These are phyloP conservation scores for Drosophila bipectinata DNA, from an alignment of 1,140 invertebrate genomes.

Conservation along the genomic window DNA sequence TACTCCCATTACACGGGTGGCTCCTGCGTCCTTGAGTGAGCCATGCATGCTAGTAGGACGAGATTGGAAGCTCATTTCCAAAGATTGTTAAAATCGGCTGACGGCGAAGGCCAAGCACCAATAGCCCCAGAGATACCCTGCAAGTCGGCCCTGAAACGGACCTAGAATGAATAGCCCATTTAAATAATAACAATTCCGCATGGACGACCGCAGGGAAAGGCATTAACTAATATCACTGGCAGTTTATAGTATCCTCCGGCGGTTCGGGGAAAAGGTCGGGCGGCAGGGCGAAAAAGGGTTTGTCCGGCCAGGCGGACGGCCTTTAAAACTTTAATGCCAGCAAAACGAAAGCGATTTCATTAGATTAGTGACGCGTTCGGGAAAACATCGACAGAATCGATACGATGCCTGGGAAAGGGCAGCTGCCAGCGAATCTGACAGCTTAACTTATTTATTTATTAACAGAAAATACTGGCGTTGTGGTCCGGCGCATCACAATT, in stretches of 20 bases:
- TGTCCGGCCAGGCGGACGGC: not conserved
- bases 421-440: constrained; percentile 23
- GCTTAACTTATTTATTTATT: constrained; percentile 39
- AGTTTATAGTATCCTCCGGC: constrained; percentile 34
- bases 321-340: constrained; percentile 46
- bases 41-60: no score
- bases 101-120: not conserved
- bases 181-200: constrained; percentile 61
- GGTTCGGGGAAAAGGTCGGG: constrained; percentile 20
- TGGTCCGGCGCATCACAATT: constrained; percentile 11
- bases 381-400: constrained; percentile 5
- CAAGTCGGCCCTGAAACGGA: not conserved
- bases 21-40: not conserved
- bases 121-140: not conserved
- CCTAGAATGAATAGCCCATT: constrained; percentile 45
- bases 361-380: constrained; percentile 29
- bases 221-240: constrained; percentile 57
- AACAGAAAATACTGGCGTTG: constrained; percentile 11
- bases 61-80: not conserved
- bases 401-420: constrained; percentile 25
- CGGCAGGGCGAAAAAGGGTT: constrained; percentile 27
- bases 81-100: not conserved
- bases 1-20: not conserved
- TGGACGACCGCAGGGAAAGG: constrained; percentile 43
- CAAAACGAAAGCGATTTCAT: constrained; percentile 45